Percentiles rank a stretch among this genome's conserved stretches.
Evolutionary conservation across 30 jellyfish, hydroid and myxozoan genomes (phyloP).

Genomic region (Chrysaora quinquecirrha): DNA sequence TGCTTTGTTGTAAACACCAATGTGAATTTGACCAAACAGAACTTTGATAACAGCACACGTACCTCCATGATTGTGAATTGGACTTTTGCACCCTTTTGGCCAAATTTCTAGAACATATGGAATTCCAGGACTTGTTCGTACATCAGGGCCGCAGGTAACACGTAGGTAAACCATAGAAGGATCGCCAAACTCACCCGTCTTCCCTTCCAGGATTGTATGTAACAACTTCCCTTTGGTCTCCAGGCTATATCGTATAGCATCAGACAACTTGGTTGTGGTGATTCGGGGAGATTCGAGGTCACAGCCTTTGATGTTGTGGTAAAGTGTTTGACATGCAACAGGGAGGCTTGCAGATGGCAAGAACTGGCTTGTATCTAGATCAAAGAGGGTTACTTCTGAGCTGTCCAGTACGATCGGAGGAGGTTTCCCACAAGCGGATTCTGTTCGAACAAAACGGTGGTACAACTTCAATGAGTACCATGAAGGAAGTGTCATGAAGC

Average conservation of each 20-base stretch:
- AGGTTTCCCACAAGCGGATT: conserved; percentile 13
- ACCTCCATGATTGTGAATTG: conserved; percentile 60
- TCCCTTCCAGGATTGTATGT: not conserved
- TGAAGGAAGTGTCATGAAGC: too few species aligned
- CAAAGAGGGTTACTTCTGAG: conserved; percentile 27
- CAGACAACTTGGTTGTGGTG: conserved; percentile 20
- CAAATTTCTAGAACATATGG: conserved; percentile 59
- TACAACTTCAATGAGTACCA: too few species aligned
- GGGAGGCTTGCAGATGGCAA: conserved; percentile 1
- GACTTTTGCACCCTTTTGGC: conserved; percentile 53
- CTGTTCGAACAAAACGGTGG: conserved; percentile 3
- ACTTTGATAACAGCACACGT: conserved; percentile 53
- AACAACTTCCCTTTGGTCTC: conserved; percentile 15
- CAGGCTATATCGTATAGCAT: conserved; percentile 43
- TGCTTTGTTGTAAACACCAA: conserved; percentile 38
- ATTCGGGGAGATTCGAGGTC: conserved; percentile 18
- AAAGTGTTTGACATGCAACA: conserved; percentile 2
- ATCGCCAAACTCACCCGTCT: conserved; percentile 7
- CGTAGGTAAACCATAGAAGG: conserved; percentile 24
- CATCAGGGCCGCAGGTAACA: conserved; percentile 51
- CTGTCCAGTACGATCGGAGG: conserved; percentile 30
- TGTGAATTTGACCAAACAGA: conserved; percentile 31
- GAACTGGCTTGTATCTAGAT: conserved; percentile 7
- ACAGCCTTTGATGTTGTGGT: not conserved
- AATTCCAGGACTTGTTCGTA: conserved; percentile 55